These are phyloP conservation scores for Malaclemys terrapin DNA, from an alignment of 2,113 vertebrate genomes.

Conservation along the genomic window DNA sequence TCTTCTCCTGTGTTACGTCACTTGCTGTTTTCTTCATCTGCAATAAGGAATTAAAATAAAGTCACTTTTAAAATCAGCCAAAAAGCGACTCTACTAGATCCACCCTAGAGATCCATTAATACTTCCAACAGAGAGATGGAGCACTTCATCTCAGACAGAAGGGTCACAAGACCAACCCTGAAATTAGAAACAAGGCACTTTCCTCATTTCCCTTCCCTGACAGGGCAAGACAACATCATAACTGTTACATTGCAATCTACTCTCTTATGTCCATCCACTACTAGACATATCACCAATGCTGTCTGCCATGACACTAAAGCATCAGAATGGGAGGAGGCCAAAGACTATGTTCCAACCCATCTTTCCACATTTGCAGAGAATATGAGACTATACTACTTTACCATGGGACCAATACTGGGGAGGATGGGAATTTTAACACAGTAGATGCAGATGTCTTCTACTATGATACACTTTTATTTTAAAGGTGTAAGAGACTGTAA, in stretches of 20 bases:
- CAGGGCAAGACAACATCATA: background rate
- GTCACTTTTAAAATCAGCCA: background rate
- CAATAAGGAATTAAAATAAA: background rate
- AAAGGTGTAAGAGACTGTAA: background rate
- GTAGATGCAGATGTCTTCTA: background rate
- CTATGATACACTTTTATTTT: background rate
- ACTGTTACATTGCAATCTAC: background rate
- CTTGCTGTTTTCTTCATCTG: constrained; percentile 70
- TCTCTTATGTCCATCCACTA: background rate
- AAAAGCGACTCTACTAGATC: background rate
- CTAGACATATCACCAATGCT: background rate
- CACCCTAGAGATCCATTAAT: background rate
- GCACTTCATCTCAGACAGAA: constrained; percentile 32
- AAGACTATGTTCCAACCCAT: background rate
- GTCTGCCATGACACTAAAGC: background rate
- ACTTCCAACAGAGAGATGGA: constrained; percentile 15
- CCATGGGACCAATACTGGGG: background rate
- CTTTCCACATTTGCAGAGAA: background rate
- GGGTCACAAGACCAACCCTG: constrained; percentile 13
- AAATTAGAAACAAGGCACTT: constrained; percentile 40
- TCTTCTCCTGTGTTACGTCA: constrained; percentile 68
- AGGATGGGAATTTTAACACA: background rate
- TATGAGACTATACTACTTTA: background rate
- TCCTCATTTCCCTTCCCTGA: background rate
- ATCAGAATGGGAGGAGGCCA: background rate